Percentiles rank a stretch among this genome's conserved stretches.
Evolutionary conservation across 2,113 vertebrate species (phyloP).

Genomic region (Nothocercus nigrocapillus): DNA sequence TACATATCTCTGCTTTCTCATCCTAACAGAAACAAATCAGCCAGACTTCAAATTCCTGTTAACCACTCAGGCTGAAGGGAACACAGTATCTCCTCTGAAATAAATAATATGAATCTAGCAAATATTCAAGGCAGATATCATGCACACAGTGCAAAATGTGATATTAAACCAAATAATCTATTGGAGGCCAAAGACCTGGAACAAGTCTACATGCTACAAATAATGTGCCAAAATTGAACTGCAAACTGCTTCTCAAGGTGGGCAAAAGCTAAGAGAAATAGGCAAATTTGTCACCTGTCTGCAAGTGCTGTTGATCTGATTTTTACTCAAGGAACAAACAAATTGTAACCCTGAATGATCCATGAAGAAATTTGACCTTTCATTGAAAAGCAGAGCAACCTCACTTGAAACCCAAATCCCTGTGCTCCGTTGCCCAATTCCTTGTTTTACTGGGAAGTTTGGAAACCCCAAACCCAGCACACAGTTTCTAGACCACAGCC

Average conservation of each 20-base stretch:
- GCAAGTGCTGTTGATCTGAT: not conserved
- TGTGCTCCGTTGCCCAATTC: not conserved
- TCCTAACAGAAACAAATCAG: conserved; percentile 23
- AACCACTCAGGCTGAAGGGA: not conserved
- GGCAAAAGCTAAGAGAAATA: not conserved
- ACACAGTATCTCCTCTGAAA: not conserved
- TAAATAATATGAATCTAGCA: not conserved
- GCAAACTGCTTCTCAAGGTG: not conserved
- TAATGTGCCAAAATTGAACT: not conserved
- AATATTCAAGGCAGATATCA: not conserved
- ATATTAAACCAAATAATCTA: not conserved
- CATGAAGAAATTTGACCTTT: not conserved
- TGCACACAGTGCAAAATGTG: not conserved
- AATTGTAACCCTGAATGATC: not conserved
- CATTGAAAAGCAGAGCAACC: not conserved
- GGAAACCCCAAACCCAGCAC: not conserved
- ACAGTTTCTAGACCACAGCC: not conserved
- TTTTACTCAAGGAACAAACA: not conserved
- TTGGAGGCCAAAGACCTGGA: not conserved
- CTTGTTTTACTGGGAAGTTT: not conserved
- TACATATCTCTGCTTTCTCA: not conserved
- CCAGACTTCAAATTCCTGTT: conserved; percentile 33
- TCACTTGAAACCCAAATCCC: not conserved
- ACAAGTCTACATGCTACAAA: not conserved
- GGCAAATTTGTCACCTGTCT: not conserved